These are phyloP conservation scores for Clarias magur DNA, from an alignment of 2,113 vertebrate genomes.

Conservation along the genomic window DNA sequence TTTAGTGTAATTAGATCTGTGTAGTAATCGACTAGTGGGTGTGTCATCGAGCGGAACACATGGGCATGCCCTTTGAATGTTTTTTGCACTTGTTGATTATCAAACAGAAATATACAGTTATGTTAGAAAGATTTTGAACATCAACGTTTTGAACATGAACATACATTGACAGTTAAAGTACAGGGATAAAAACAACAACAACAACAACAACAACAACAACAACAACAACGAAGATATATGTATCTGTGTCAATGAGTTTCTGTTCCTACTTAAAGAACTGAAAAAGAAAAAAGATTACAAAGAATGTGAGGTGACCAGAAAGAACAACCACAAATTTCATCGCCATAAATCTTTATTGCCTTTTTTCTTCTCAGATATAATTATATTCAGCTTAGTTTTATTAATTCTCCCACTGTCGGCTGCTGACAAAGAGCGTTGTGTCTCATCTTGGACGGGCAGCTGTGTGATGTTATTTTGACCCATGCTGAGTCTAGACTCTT, in stretches of 20 bases:
- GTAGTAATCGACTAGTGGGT: background rate
- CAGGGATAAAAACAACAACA: background rate
- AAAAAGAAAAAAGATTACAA: background rate
- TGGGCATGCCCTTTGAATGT: background rate
- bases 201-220: background rate
- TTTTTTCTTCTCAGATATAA: background rate
- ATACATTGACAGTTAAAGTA: background rate
- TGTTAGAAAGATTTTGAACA: background rate
- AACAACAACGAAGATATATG: background rate
- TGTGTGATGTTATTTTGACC: constrained; percentile 23
- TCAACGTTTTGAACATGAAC: background rate
- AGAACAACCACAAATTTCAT: background rate
- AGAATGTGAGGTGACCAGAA: background rate
- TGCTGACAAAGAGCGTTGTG: background rate
- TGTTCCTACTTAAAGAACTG: background rate
- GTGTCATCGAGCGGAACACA: background rate
- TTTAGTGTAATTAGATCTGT: background rate
- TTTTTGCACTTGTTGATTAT: background rate
- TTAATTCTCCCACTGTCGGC: constrained; percentile 5
- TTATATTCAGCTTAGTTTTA: background rate
- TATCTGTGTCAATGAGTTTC: background rate
- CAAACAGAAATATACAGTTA: background rate
- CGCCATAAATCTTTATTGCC: background rate
- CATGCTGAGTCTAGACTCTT: background rate
- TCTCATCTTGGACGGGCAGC: background rate